Conservation (phyloP, 2,113 vertebrate species). For the Phylloscopus whistleri region DNA sequence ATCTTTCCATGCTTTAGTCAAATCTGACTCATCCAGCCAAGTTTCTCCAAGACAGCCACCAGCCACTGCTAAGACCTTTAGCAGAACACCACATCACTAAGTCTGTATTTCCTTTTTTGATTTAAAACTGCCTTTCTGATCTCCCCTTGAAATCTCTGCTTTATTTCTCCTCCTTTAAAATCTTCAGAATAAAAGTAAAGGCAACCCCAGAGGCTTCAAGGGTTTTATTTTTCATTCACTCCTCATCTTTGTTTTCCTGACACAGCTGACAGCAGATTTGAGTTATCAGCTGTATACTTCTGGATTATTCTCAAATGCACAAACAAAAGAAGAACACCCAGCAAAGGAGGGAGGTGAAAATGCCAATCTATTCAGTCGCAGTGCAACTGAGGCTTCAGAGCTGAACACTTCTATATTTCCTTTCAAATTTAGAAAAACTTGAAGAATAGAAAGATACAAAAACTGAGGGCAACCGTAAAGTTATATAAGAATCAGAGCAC, state of each 20-base stretch:
- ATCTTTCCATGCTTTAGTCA: background rate
- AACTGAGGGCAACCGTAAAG: background rate
- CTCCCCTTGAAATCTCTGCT: background rate
- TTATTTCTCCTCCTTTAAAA: background rate
- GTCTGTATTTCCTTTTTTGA: background rate
- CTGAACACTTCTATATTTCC: background rate
- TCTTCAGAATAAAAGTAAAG: slow-evolving; percentile 9
- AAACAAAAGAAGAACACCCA: background rate
- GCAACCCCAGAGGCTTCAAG: background rate
- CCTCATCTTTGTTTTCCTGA: slow-evolving; percentile 11
- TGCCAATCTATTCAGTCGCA: background rate
- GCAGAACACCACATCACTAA: background rate
- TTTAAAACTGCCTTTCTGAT: slow-evolving; percentile 19
- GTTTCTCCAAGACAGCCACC: background rate
- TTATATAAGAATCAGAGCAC: background rate
- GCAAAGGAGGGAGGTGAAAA: slow-evolving; percentile 15
- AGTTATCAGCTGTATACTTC: background rate
- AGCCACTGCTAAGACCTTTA: background rate
- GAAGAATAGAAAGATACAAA: background rate
- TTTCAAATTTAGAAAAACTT: background rate
- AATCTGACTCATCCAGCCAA: background rate
- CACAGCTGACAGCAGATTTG: slow-evolving; percentile 11
- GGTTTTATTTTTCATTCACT: slow-evolving; percentile 33
- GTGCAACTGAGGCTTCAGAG: background rate
- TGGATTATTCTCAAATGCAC: slow-evolving; percentile 5